phyloP scores from a whole-genome alignment of 1,140 invertebrate species.

The Zaprionus gabonicus region DNA sequence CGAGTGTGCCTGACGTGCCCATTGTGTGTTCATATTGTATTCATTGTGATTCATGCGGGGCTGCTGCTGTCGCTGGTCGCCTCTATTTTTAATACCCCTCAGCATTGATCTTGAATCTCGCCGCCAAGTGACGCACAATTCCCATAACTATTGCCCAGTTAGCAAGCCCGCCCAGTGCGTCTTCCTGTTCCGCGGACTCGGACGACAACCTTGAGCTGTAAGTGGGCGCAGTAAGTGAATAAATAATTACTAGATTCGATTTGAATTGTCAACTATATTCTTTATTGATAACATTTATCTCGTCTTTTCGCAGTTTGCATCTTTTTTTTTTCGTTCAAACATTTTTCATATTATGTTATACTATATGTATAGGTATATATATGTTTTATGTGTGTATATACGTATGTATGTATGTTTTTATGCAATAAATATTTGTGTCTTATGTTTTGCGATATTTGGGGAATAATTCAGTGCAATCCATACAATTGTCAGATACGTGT shows the following conservation, averaged over 20 bases:
- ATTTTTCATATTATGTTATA: slow-evolving; percentile 70
- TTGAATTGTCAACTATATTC: slow-evolving; percentile 83
- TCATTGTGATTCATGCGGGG: slow-evolving; percentile 74
- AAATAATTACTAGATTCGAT: slow-evolving; percentile 13
- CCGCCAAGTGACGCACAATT: slow-evolving; percentile 55
- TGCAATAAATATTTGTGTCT: slow-evolving; percentile 71
- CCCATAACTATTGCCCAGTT: slow-evolving; percentile 31
- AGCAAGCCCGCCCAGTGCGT: slow-evolving; percentile 1
- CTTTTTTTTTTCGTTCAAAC: slow-evolving; percentile 59
- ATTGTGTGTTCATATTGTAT: slow-evolving; percentile 24
- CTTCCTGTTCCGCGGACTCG: slow-evolving; percentile 63
- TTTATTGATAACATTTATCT: slow-evolving; percentile 82
- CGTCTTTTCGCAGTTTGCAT: slow-evolving; percentile 45
- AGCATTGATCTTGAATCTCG: slow-evolving; percentile 78
- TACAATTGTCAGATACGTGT: slow-evolving; percentile 19
- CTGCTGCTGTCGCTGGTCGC: slow-evolving; percentile 2
- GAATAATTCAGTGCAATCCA: slow-evolving; percentile 59
- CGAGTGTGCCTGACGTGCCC: neutral
- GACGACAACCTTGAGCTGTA: slow-evolving; percentile 46
- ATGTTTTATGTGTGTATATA: slow-evolving; percentile 43
- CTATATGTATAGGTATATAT: slow-evolving; percentile 43
- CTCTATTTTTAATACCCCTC: slow-evolving; percentile 43
- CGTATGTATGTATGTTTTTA: slow-evolving; percentile 52
- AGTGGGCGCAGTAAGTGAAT: slow-evolving; percentile 18
- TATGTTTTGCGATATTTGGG: slow-evolving; percentile 37